Conservation (phyloP, 2,113 vertebrate species). For the Nycticorax nycticorax region DNA sequence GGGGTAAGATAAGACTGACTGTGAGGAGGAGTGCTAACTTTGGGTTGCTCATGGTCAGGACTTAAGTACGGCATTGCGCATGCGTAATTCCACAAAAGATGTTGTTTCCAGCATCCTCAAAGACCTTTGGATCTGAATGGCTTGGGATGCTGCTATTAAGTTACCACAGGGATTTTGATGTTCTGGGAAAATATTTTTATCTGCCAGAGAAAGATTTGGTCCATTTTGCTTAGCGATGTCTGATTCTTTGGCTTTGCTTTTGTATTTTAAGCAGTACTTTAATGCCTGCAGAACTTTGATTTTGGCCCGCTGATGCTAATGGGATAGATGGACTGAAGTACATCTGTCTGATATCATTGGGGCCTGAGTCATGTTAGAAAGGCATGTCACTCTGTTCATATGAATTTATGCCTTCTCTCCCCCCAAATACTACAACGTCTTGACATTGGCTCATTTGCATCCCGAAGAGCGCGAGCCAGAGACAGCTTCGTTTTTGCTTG, state of each 20-base stretch:
- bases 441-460: not conserved
- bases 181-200: not conserved
- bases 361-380: not conserved
- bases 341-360: not conserved
- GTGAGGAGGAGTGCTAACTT: not conserved
- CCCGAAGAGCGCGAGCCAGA: not conserved
- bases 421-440: not conserved
- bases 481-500: not conserved
- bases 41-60: not conserved
- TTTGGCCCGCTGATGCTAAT: not conserved
- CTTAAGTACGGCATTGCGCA: not conserved
- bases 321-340: not conserved
- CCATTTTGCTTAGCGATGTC: not conserved
- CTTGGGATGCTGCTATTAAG: not conserved
- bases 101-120: not conserved
- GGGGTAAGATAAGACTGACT: not conserved
- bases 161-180: not conserved
- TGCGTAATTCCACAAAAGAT: not conserved
- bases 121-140: not conserved
- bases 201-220: not conserved
- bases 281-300: not conserved
- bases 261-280: not conserved
- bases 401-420: not conserved
- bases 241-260: not conserved
- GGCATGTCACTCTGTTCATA: not conserved